A percentile compares a stretch with the other conserved stretches of the same genome.
Evolutionary conservation across 2,888 invertebrate species (phyloP).

Genomic region (Taenaris catops): DNA sequence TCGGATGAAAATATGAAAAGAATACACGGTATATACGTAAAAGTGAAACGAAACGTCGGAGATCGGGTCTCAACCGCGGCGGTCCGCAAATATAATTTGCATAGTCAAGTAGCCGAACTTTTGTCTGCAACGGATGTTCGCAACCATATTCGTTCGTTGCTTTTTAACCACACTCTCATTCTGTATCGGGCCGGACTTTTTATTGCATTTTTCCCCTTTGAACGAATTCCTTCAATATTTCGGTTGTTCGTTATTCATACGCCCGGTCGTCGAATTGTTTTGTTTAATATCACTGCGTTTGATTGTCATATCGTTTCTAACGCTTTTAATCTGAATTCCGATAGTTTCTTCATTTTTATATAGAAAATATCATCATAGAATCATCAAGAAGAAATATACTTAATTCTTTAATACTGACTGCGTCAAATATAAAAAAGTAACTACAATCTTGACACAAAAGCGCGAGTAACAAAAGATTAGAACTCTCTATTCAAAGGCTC

Average conservation of each 20-base stretch:
- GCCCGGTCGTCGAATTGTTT: slow-evolving; percentile 74
- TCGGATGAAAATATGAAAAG: slow-evolving; percentile 80
- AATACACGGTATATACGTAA: slow-evolving; percentile 71
- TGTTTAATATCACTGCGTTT: slow-evolving; percentile 59
- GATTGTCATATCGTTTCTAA: slow-evolving; percentile 6
- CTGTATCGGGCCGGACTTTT: slow-evolving; percentile 66
- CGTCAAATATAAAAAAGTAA: slow-evolving; percentile 1
- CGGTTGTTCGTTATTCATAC: slow-evolving; percentile 74
- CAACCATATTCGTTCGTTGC: slow-evolving; percentile 76
- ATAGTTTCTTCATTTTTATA: background rate
- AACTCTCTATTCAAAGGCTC: slow-evolving; percentile 51
- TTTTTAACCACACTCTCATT: slow-evolving; percentile 75
- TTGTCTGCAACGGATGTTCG: slow-evolving; percentile 76
- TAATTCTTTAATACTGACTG: background rate
- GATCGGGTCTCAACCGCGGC: slow-evolving; percentile 71
- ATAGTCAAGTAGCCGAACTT: slow-evolving; percentile 78
- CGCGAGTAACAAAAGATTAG: slow-evolving; percentile 51
- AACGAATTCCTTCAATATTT: slow-evolving; percentile 79
- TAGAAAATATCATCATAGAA: no score
- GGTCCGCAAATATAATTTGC: slow-evolving; percentile 81
- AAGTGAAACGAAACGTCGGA: slow-evolving; percentile 76
- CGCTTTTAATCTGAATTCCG: slow-evolving; percentile 4
- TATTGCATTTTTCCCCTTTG: slow-evolving; percentile 78
- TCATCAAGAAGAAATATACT: no score
- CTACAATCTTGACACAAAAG: slow-evolving; percentile 10